Base-by-base conservation (phyloP, 2,888 invertebrate genomes). In the Hanleya hanleyi region DNA sequence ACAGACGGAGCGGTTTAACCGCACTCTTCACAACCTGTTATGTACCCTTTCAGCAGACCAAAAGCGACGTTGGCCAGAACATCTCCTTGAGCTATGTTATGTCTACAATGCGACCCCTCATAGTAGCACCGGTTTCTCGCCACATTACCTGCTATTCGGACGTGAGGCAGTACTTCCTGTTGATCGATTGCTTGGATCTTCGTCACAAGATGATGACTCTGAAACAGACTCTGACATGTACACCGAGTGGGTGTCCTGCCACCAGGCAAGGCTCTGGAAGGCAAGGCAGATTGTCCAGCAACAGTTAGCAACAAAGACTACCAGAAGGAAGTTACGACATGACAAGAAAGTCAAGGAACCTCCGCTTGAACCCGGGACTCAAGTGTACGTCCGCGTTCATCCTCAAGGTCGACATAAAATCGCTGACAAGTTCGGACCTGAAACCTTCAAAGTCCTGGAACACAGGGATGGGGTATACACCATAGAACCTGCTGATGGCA, bases 31-130 rank as follows among this genome's bases (percentile, higher is more conserved):
- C 33, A 41, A 72, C 33, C 47, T 72, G 37, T 33, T 75, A 18
- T 61, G 57, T 26, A 69, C 69, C 22, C 65, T 75, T 4, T 32
- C 61, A 9, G 47, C 64, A 26, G 38, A 49, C 5, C n/a, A 64
- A 7, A 75, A 75, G 68, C 26, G 32, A 38, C n/a, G 50, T 29
- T 75, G 75, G 75, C 71, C 67, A 6, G 51, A 75, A 26, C 47
- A 41, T 32, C 26, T 75, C 15, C 15, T 57, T 4, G 51, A 57
- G 38, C 38, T 70, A 15, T 33, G 73, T 29, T 57, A 57, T 29
- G 29, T 50, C 15, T 67, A 67, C 35, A 67, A 47, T 38, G 26
- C 32, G 6, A 67, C 67, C 7, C 26, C 22, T 4, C 67, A 67
- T 35, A 38, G 38, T 18, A 29, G 12, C 7, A 22, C 67, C 22